Conservation (phyloP, 2,797 vertebrate genomes). For the Ataeniobius toweri region DNA sequence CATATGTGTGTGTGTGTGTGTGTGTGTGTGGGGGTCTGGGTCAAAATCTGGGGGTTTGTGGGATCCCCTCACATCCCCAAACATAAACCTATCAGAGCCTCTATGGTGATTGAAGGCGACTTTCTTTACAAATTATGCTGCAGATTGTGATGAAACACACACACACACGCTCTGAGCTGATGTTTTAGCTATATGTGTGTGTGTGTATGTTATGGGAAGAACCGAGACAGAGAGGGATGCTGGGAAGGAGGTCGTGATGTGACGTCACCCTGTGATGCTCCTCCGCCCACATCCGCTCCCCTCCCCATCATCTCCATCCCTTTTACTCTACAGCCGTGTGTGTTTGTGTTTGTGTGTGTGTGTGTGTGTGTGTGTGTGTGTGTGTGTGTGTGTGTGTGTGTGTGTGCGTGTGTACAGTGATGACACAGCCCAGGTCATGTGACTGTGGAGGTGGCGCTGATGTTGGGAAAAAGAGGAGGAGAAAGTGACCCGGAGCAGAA, state of each 20-base stretch:
- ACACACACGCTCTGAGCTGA: constrained; percentile 4
- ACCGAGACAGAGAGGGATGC: constrained; percentile 30
- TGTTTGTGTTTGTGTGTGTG: constrained; percentile 5
- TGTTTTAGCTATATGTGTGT: not conserved
- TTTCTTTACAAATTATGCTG: not conserved
- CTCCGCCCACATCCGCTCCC: constrained; percentile 54
- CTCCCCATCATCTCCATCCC: constrained; percentile 47
- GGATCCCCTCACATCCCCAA: constrained; percentile 24
- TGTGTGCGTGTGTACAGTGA: constrained; percentile 21
- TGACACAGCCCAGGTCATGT: constrained; percentile 59
- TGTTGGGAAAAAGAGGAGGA: constrained; percentile 19
- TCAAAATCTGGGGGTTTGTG: constrained; percentile 24
- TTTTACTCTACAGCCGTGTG: constrained; percentile 36
- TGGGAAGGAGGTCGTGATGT: constrained; percentile 66
- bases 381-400: constrained; percentile 24
- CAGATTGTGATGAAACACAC: not conserved
- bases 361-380: constrained; percentile 26
- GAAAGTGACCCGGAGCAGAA: constrained; percentile 57
- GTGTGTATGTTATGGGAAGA: constrained; percentile 31
- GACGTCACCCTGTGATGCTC: constrained; percentile 65
- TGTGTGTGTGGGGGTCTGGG: not conserved
- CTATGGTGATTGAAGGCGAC: not conserved
- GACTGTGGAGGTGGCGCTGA: constrained; percentile 47
- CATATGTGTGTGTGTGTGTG: constrained; percentile 7
- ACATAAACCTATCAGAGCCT: constrained; percentile 15